Conservation (phyloP, 1,140 invertebrate species). For the Chlorops oryzae region DNA sequence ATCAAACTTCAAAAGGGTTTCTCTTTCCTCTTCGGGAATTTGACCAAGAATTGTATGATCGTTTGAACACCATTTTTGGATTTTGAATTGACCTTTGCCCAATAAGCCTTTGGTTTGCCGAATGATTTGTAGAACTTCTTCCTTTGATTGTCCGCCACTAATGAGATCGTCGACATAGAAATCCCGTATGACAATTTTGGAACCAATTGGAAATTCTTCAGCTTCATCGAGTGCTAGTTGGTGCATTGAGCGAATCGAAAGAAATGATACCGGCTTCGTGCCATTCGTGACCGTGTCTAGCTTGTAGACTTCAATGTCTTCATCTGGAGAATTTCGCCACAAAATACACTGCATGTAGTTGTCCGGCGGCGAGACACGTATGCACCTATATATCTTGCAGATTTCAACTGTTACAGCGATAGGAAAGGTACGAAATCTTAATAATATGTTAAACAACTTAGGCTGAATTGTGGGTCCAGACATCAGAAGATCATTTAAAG, state of each 20-base stretch:
- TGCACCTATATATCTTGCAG: not conserved
- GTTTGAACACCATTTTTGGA: no score
- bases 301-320: not conserved
- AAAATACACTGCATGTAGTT: not conserved
- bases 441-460: not conserved
- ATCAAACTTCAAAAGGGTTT: no score
- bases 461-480: not conserved
- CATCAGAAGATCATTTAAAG: not conserved
- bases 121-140: no score
- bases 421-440: not conserved
- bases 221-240: constrained; percentile 33
- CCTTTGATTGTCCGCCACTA: no score
- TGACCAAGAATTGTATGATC: no score
- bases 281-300: no score
- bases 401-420: not conserved
- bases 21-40: no score
- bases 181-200: constrained; percentile 31
- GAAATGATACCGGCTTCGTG: no score
- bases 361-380: not conserved
- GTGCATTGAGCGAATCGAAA: no score
- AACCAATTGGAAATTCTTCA: constrained; percentile 23
- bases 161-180: constrained; percentile 3
- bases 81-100: no score
- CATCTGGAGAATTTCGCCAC: not conserved
- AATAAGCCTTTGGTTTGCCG: no score